Evolutionary conservation across 2,113 vertebrate species (phyloP).

Genomic region (Archilochus colubris): DNA sequence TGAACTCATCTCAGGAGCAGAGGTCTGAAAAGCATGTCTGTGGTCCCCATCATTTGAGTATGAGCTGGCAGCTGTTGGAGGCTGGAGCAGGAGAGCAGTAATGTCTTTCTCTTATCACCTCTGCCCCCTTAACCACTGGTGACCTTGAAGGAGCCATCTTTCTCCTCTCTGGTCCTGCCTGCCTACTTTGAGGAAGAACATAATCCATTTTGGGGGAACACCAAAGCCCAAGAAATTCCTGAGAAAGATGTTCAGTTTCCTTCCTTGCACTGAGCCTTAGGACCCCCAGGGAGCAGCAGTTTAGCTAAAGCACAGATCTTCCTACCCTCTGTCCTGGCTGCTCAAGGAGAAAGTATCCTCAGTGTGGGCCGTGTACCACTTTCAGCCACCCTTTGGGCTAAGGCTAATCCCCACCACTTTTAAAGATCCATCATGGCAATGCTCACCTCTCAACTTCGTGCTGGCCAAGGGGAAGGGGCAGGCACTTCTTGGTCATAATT

Average conservation of each 20-base stretch:
- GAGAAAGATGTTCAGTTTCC: neutral
- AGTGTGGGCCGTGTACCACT: neutral
- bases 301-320: neutral
- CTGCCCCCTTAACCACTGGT: neutral
- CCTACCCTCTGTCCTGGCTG: neutral
- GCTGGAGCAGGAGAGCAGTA: neutral
- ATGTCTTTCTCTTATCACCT: neutral
- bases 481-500: neutral
- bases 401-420: neutral
- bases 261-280: neutral
- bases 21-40: neutral
- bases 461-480: neutral
- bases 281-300: neutral
- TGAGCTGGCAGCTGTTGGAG: neutral
- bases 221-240: neutral
- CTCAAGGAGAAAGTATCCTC: neutral
- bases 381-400: neutral
- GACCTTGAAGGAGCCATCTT: neutral
- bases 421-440: neutral
- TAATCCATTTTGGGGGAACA: neutral
- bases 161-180: neutral
- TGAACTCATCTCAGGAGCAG: neutral
- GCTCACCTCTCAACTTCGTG: neutral
- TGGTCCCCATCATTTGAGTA: neutral
- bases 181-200: neutral